Evolutionary conservation across 2,888 invertebrate species (phyloP), one percentile per base, ranked within the genome.

Genomic region (Nomada flava): DNA sequence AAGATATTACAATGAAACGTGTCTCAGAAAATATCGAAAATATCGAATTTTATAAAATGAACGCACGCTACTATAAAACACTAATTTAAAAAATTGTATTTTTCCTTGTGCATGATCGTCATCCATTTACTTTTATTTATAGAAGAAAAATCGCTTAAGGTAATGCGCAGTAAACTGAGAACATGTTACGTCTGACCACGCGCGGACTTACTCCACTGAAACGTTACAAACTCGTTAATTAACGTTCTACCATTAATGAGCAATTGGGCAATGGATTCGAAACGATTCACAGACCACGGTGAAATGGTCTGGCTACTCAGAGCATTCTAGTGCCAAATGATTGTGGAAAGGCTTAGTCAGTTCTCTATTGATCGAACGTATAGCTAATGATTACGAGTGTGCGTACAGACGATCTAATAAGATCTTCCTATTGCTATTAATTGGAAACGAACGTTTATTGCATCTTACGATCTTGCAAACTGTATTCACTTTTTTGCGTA

Each of bases 281-380:
- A 59, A 59, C 29, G 57, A 59, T 62, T 71, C 23, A 11, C 23
- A 44, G 42, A 15, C 42, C 53, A 26, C 62, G 18, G 42, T 26
- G 23, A 23, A 53, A 53, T 23, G 13, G 23, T 18, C 13, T 23
- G 60, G 50, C 50, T 10, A 20, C 10, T 60, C 29, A 11, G 50
- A 36, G 18, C 60, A 62, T 62, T 62, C 60, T 53, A 20, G 23
- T 52, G 52, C 53, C 53, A 71, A 71, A 71, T 63, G 23, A 50
- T 13, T 53, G 23, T 9, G 23, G 29, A 36, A 42, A 7, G 18
- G 13, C 36, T 52, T 71, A 47, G 2, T n/a, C 44, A 15, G 2
- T 29, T 11, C 50, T 23, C 15, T 18, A 23, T 7, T 18, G 23
- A 18, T 57, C 60, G 36, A 52, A 7, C 29, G 4, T 9, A n/a